Conservation (phyloP, 2,888 invertebrate genomes). For the Eremobia ochroleuca region DNA sequence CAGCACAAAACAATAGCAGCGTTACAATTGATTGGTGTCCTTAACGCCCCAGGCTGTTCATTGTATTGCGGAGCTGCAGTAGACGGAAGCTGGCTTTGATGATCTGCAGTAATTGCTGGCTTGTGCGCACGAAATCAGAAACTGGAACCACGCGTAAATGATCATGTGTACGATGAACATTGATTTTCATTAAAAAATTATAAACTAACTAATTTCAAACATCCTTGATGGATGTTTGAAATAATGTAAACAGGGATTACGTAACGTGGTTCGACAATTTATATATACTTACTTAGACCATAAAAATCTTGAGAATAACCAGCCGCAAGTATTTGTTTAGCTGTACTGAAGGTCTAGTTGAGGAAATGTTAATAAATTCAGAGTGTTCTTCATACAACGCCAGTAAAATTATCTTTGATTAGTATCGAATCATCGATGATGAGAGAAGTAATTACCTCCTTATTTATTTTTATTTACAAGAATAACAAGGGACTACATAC, state of each 20-base stretch:
- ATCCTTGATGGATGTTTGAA: constrained; percentile 1
- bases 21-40: constrained; percentile 74
- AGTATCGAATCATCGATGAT: constrained; percentile 20
- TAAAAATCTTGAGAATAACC: constrained; percentile 13
- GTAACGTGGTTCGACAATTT: neutral
- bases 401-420: constrained; percentile 38
- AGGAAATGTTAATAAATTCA: too few relatives aligned
- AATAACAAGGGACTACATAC: constrained; percentile 62
- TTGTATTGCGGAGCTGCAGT: constrained; percentile 64
- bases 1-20: constrained; percentile 83
- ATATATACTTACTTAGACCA: neutral
- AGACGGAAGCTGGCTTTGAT: constrained; percentile 62
- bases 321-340: constrained; percentile 16
- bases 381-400: constrained; percentile 7
- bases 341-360: constrained; percentile 32
- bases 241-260: neutral
- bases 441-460: constrained; percentile 8
- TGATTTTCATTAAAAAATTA: constrained; percentile 29
- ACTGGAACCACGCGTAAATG: constrained; percentile 67
- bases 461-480: constrained; percentile 7
- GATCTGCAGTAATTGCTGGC: constrained; percentile 52
- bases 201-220: constrained; percentile 19
- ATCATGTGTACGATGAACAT: constrained; percentile 45
- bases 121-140: constrained; percentile 66
- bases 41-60: constrained; percentile 16